phyloP scores from a whole-genome alignment of 92 coral and sea anemone species.

The Epizoanthus scotinus region DNA sequence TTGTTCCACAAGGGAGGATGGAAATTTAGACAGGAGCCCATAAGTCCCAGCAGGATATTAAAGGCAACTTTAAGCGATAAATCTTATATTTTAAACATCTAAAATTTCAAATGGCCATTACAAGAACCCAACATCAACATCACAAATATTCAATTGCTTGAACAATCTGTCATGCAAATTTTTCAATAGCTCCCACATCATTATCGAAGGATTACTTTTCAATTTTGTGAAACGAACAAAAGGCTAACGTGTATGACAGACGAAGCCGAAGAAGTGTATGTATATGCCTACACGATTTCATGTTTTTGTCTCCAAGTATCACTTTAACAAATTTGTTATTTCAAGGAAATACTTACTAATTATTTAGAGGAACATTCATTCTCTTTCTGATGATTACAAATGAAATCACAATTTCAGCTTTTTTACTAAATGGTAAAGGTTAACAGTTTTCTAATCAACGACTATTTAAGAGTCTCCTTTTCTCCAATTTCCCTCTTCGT shows the following conservation, averaged over 20 bases:
- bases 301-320: slow-evolving; percentile 10
- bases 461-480: not conserved
- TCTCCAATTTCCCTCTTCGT: not conserved
- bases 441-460: not conserved
- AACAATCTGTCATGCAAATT: slow-evolving; percentile 3
- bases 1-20: slow-evolving; percentile 12
- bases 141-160: not conserved
- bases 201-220: no score
- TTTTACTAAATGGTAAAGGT: slow-evolving; percentile 2
- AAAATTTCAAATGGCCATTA: not conserved
- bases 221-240: not conserved
- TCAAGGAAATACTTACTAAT: slow-evolving; percentile 35
- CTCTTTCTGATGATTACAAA: slow-evolving; percentile 19
- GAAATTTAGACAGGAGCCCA: slow-evolving; percentile 14
- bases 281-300: not conserved
- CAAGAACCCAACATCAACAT: not conserved
- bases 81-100: slow-evolving; percentile 9
- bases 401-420: slow-evolving; percentile 21
- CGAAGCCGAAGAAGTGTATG: not conserved
- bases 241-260: not conserved
- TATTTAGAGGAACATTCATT: slow-evolving; percentile 13
- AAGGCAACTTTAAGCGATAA: slow-evolving; percentile 15
- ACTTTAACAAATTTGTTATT: slow-evolving; percentile 26
- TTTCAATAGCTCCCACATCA: no score
- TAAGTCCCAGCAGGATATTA: slow-evolving; percentile 30